Evolutionary conservation across 2,888 invertebrate genomes (phyloP), one percentile per base, ranked within the genome.

Genomic region (Ceriagrion tenellum): DNA sequence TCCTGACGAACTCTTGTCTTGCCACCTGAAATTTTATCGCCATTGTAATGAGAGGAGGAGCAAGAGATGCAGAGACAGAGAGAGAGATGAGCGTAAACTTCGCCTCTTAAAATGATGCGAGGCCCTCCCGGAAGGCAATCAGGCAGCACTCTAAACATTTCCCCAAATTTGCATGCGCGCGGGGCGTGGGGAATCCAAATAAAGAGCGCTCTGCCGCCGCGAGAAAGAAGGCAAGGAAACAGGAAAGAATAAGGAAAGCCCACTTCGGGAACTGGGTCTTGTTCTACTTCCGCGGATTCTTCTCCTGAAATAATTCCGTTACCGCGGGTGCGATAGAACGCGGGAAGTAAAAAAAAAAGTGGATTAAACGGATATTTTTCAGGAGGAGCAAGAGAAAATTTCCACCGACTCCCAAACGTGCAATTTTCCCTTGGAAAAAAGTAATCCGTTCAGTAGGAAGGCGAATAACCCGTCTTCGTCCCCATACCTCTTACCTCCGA

Each of bases 231-330:
- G 40, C 40, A 20, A 47, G 35, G 23, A 18, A 26, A 6, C 13
- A n/a, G 23, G 47, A 23, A 16, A 47, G 18, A 40, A 40, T 23
- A 88, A 47, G 35, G 23, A 88, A 55, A 55, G n/a, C 55, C 88
- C 47, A n/a, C 88, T 26, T 69, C n/a, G 69, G n/a, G n/a, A 69
- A 69, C 69, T 69, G 88, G 55, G 88, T 47, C 88, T 55, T 55
- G 88, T 55, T 55, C 55, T 3, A 40, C 88, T 88, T 35, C 88
- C 88, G 20, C 8, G 40, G 20, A 88, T 40, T 40, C 40, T 69
- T 69, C 18, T 20, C 47, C 20, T 20, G 47, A 18, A 47, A 88
- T 88, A 40, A 88, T 88, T 88, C 88, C 55, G 88, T 40, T 88
- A 88, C 88, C 23, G 20, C 18, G 88, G 47, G 4, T 88, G 35